These are phyloP conservation scores for Scaptomyza reducta DNA, from an alignment of 2,888 invertebrate species.

Conservation along the genomic window DNA sequence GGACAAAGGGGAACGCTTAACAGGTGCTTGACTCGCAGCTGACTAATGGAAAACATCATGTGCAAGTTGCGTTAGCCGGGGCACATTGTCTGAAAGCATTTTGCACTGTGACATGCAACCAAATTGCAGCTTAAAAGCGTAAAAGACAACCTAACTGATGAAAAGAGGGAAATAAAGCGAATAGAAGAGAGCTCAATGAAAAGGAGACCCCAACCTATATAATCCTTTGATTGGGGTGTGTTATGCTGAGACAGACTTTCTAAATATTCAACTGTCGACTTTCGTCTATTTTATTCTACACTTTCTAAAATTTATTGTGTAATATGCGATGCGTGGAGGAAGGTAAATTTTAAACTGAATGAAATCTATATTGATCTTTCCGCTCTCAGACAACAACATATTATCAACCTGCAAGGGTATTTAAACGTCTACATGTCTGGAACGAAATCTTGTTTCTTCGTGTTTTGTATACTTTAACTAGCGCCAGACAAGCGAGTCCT, in stretches of 20 bases:
- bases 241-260: slow-evolving; percentile 10
- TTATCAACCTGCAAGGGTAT: slow-evolving; percentile 25
- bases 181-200: slow-evolving; percentile 6
- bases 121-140: slow-evolving; percentile 73
- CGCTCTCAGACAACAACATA: no score
- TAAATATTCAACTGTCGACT: neutral
- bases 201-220: slow-evolving; percentile 1
- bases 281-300: no score
- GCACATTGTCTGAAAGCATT: slow-evolving; percentile 72
- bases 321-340: no score
- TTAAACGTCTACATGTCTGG: neutral
- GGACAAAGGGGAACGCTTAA: slow-evolving; percentile 31
- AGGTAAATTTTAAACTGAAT: no score
- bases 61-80: slow-evolving; percentile 43
- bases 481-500: slow-evolving; percentile 50
- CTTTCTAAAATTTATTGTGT: no score
- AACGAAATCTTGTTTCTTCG: slow-evolving; percentile 19
- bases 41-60: slow-evolving; percentile 59
- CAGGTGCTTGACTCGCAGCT: slow-evolving; percentile 50
- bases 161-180: neutral
- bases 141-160: slow-evolving; percentile 45
- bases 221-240: slow-evolving; percentile 30
- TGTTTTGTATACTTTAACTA: slow-evolving; percentile 70
- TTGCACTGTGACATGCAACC: slow-evolving; percentile 73
- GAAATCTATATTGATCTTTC: no score